A percentile compares a stretch with the other conserved stretches of the same genome.
Conservation (phyloP, 2,888 invertebrate species). For the Hypselothyrea guttata region DNA sequence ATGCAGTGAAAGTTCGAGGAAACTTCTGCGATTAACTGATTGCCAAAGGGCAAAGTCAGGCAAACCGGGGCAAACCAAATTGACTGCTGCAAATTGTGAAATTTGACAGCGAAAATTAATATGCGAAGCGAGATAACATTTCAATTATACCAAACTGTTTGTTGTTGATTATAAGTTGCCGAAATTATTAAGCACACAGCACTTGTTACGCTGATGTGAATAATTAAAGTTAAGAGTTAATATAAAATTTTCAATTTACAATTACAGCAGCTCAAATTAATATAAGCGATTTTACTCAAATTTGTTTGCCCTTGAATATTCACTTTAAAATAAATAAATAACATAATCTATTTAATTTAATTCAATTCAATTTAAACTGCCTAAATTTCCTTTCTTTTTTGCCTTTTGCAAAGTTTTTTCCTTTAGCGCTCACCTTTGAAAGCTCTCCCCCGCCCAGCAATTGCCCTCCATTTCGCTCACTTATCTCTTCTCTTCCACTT, state of each 20-base stretch:
- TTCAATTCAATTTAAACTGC: neutral
- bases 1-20: constrained; percentile 34
- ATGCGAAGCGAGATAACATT: too few species aligned
- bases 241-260: too few species aligned
- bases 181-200: too few species aligned
- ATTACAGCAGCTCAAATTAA: too few species aligned
- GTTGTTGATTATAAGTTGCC: too few species aligned
- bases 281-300: too few species aligned
- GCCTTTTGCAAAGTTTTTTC: neutral
- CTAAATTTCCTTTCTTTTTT: neutral
- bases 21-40: constrained; percentile 27
- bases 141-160: too few species aligned
- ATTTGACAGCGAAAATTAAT: too few species aligned
- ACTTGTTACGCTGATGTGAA: too few species aligned
- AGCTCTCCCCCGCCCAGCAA: neutral
- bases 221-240: too few species aligned
- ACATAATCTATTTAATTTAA: neutral
- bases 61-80: neutral
- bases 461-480: constrained; percentile 5
- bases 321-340: neutral
- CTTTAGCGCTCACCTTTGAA: neutral
- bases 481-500: neutral
- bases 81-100: too few species aligned
- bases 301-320: too few species aligned
- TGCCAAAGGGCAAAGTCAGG: neutral